A percentile compares a stretch with the other conserved stretches of the same genome.
phyloP scores from a whole-genome alignment of 2,888 invertebrate species.

The Seira musarum region DNA sequence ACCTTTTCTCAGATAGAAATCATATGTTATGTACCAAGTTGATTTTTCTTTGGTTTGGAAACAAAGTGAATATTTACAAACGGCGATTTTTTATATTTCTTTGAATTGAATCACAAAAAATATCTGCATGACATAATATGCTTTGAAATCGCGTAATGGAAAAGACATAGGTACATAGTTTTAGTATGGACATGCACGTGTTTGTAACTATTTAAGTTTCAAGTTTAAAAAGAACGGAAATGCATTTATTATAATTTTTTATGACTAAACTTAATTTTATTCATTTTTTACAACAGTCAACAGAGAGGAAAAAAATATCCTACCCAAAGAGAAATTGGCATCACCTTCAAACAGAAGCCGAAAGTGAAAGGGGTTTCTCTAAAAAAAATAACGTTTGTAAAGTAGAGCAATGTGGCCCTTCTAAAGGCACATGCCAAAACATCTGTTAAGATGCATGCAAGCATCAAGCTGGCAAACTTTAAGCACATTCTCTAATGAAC shows the following conservation, averaged over 20 bases:
- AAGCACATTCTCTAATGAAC: background rate
- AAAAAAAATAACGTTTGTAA: constrained; percentile 15
- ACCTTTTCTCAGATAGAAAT: constrained; percentile 31
- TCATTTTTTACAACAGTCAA: background rate
- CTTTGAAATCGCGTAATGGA: constrained; percentile 27
- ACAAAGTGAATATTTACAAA: too few species aligned
- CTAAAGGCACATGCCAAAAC: constrained; percentile 68
- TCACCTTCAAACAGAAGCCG: background rate
- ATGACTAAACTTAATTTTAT: constrained; percentile 15
- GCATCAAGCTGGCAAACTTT: background rate
- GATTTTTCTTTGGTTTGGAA: too few species aligned
- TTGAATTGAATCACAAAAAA: too few species aligned
- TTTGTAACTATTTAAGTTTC: constrained; percentile 18
- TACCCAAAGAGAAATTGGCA: background rate
- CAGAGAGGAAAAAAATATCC: constrained; percentile 18
- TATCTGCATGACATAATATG: constrained; percentile 14
- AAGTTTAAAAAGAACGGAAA: constrained; percentile 21
- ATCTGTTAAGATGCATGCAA: constrained; percentile 58
- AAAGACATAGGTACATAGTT: too few species aligned
- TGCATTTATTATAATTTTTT: constrained; percentile 26
- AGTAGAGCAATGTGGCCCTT: constrained; percentile 45
- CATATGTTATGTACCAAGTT: constrained; percentile 6
- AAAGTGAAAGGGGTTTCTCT: background rate
- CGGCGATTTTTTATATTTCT: constrained; percentile 20
- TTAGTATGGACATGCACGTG: background rate